These are phyloP conservation scores for Thinocorus orbignyianus DNA, from an alignment of 2,113 vertebrate species.

Conservation along the genomic window DNA sequence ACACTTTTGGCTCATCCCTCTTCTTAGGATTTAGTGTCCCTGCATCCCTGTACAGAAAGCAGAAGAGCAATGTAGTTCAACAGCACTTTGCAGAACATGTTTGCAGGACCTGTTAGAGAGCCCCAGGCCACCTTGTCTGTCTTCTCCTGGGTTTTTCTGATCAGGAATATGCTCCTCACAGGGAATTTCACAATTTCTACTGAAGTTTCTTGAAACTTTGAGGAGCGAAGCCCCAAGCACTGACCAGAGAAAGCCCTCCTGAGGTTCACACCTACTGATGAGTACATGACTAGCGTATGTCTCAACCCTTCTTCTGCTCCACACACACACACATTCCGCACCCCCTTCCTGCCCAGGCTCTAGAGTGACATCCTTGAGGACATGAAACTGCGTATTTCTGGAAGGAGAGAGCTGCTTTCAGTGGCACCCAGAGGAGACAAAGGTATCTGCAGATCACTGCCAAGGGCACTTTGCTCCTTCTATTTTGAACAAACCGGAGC, in stretches of 20 bases:
- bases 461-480: neutral
- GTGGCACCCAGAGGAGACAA: neutral
- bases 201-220: neutral
- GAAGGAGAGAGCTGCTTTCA: neutral
- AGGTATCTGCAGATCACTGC: neutral
- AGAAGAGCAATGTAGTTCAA: neutral
- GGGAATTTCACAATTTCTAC: neutral
- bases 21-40: neutral
- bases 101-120: neutral
- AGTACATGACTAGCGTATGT: neutral
- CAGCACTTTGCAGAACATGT: neutral
- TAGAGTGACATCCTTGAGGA: neutral
- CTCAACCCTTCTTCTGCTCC: neutral
- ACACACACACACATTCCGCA: too few species aligned
- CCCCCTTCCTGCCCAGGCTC: too few species aligned
- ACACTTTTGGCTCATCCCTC: neutral
- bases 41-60: fast-evolving
- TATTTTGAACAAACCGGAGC: neutral
- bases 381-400: neutral
- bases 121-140: neutral
- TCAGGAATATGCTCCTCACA: neutral
- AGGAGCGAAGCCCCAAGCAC: neutral
- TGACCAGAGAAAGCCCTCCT: neutral
- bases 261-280: fast-evolving
- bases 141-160: neutral